These are phyloP conservation scores for Penaeus japonicus DNA, from an alignment of 1,140 invertebrate genomes.

Conservation along the genomic window DNA sequence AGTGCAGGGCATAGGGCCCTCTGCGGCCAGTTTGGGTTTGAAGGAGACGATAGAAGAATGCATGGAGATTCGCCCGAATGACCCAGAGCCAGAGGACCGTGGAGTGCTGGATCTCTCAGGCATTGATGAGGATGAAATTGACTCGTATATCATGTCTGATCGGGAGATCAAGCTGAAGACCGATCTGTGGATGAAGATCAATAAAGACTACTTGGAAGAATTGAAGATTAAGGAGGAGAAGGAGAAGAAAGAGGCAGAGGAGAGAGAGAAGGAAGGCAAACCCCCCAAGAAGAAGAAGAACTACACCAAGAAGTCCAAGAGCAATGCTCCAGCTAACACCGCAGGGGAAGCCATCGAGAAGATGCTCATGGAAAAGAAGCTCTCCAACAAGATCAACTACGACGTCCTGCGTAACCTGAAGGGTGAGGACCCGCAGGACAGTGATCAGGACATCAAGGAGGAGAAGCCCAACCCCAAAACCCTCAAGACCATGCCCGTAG, in stretches of 20 bases:
- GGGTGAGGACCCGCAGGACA: conserved; percentile 63
- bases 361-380: conserved; percentile 92
- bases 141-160: conserved; percentile 84
- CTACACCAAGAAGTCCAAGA: conserved; percentile 68
- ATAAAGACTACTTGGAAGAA: conserved; percentile 61
- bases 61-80: conserved; percentile 60
- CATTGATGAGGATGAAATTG: conserved; percentile 87
- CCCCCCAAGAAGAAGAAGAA: conserved; percentile 71
- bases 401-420: conserved; percentile 87
- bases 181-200: conserved; percentile 73
- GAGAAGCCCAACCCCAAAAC: conserved; percentile 38
- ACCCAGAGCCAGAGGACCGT: conserved; percentile 61
- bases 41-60: conserved; percentile 63
- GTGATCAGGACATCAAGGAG: conserved; percentile 56
- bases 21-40: conserved; percentile 64
- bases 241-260: conserved; percentile 73
- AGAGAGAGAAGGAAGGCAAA: conserved; percentile 65
- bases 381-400: conserved; percentile 97
- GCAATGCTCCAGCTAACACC: conserved; percentile 73
- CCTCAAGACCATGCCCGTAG: conserved; percentile 38
- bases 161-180: conserved; percentile 82
- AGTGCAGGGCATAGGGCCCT: conserved; percentile 60
- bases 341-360: conserved; percentile 92
- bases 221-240: conserved; percentile 74
- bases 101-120: conserved; percentile 81